Evolutionary conservation across 2,797 vertebrate genomes (phyloP).

Genomic region (Perodicticus potto): DNA sequence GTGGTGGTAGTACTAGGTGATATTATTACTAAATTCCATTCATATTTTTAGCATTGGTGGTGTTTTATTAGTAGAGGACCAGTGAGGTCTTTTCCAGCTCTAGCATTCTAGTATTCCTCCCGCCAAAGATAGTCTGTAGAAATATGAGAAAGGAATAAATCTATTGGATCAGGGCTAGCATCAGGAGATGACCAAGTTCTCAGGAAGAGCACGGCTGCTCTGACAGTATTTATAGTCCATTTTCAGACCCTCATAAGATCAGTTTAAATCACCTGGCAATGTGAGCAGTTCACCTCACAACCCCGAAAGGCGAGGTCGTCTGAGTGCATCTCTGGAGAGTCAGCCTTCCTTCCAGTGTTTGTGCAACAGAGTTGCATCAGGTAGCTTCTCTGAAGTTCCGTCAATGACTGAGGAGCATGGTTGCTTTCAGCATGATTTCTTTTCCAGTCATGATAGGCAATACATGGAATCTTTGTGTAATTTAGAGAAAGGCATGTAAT

Average conservation of each 20-base stretch:
- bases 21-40: neutral
- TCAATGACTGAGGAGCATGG: accelerated
- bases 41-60: neutral
- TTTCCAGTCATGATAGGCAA: neutral
- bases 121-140: neutral
- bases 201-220: neutral
- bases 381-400: accelerated
- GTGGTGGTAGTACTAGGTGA: neutral
- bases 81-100: neutral
- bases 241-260: neutral
- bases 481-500: neutral
- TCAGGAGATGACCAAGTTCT: neutral
- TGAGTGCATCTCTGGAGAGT: neutral
- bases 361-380: neutral
- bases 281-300: neutral
- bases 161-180: neutral
- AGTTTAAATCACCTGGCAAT: neutral
- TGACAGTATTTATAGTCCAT: neutral
- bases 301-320: no score
- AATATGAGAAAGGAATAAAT: neutral
- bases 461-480: neutral
- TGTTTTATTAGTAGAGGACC: neutral
- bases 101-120: neutral
- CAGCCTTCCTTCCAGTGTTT: neutral
- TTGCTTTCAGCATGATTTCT: neutral